Evolutionary conservation across 2,113 vertebrate species (phyloP).

Genomic region (Sphyrna mokarran): DNA sequence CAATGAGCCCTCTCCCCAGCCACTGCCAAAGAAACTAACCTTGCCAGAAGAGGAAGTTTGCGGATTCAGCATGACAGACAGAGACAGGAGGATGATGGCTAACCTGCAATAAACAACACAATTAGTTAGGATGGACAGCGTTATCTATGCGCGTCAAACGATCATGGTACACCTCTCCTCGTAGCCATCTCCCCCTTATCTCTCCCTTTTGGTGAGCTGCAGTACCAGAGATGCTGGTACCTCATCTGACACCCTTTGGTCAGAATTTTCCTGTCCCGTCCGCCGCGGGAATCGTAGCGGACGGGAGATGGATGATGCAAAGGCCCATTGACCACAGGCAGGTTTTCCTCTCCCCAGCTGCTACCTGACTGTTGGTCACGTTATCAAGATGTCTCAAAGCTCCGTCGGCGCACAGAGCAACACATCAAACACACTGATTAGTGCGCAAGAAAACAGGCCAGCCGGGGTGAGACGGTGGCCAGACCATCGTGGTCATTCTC

Average conservation of each 20-base stretch:
- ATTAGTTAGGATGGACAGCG: not conserved
- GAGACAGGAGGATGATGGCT: slow-evolving; percentile 81
- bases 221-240: not conserved
- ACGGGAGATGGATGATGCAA: too few species aligned
- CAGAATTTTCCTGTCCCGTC: too few species aligned
- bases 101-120: slow-evolving; percentile 56
- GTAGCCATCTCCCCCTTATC: not conserved
- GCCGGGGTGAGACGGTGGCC: not conserved
- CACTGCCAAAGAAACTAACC: slow-evolving; percentile 52
- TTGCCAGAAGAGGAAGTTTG: slow-evolving; percentile 89
- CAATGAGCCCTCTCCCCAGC: not conserved
- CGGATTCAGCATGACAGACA: slow-evolving; percentile 76
- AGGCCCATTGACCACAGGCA: too few species aligned
- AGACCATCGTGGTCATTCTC: not conserved
- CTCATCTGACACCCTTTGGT: not conserved
- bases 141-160: not conserved
- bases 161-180: not conserved
- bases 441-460: not conserved
- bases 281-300: too few species aligned
- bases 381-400: not conserved
- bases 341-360: not conserved
- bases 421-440: not conserved
- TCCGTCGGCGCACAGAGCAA: too few species aligned
- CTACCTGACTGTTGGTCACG: not conserved
- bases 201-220: not conserved